Evolutionary conservation across 2,113 vertebrate genomes (phyloP).

Genomic region (Rhea americana): DNA sequence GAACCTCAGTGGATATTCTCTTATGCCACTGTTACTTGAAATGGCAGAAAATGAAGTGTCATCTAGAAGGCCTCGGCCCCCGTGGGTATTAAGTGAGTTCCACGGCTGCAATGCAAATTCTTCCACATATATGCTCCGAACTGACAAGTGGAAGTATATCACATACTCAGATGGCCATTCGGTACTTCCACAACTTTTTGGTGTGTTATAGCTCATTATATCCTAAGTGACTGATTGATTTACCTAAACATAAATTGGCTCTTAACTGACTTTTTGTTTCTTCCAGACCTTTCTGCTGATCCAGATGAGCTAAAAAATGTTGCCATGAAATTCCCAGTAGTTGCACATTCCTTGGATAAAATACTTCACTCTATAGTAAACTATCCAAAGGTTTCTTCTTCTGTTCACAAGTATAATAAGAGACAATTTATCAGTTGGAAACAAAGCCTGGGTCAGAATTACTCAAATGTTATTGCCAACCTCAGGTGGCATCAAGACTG

Average conservation of each 20-base stretch:
- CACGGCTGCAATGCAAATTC: constrained; percentile 93
- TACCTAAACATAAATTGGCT: not conserved
- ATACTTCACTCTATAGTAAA: constrained; percentile 82
- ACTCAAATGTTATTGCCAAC: constrained; percentile 85
- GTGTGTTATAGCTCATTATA: constrained; percentile 60
- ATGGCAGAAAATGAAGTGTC: not conserved
- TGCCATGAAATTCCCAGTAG: constrained; percentile 77
- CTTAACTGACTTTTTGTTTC: not conserved
- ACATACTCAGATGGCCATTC: constrained; percentile 86
- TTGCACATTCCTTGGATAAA: constrained; percentile 80
- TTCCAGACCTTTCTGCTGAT: constrained; percentile 87
- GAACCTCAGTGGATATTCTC: constrained; percentile 87
- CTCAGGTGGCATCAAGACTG: constrained; percentile 95
- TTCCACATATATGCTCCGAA: constrained; percentile 93
- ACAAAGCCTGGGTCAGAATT: constrained; percentile 82
- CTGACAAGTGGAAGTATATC: constrained; percentile 89
- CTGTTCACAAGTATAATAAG: constrained; percentile 89
- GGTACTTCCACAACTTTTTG: constrained; percentile 88
- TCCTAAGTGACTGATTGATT: not conserved
- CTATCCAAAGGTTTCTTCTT: constrained; percentile 85
- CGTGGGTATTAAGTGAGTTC: constrained; percentile 93
- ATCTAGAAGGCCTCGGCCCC: constrained; percentile 51
- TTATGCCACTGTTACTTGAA: constrained; percentile 77
- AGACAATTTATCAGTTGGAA: constrained; percentile 86
- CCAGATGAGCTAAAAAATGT: constrained; percentile 89